These are phyloP conservation scores for Holothuria leucospilota DNA, from an alignment of 53 echinoderm and acorn worm genomes.

Conservation along the genomic window DNA sequence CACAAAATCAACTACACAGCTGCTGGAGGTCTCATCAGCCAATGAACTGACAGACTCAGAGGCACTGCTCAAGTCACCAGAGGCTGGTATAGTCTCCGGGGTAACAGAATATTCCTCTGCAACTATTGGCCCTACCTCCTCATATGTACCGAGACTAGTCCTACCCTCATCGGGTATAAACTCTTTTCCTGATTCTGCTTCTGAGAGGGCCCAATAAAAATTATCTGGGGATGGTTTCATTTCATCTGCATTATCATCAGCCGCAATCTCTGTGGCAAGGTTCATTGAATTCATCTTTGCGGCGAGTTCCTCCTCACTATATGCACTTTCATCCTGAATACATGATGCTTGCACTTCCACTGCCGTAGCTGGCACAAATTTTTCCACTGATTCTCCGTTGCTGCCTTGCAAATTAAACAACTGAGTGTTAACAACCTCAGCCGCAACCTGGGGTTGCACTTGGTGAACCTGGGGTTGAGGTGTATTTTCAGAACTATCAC, in stretches of 20 bases:
- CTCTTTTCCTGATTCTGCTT: neutral
- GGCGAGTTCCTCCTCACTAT: neutral
- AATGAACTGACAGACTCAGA: slow-evolving; percentile 28
- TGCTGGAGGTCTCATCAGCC: neutral
- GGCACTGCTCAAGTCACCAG: slow-evolving; percentile 15
- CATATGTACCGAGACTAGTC: slow-evolving; percentile 16
- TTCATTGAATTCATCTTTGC: slow-evolving; percentile 9
- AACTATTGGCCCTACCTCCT: slow-evolving; percentile 9
- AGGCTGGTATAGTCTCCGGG: neutral
- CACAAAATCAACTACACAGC: neutral
- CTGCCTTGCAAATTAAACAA: slow-evolving; percentile 8
- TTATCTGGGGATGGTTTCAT: neutral
- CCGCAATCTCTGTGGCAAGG: neutral
- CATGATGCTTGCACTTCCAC: slow-evolving; percentile 17
- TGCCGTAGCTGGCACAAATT: neutral
- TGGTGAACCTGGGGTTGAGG: slow-evolving; percentile 1
- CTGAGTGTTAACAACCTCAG: neutral
- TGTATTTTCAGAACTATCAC: slow-evolving; percentile 40
- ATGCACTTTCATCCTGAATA: slow-evolving; percentile 42
- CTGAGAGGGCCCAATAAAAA: slow-evolving; percentile 18
- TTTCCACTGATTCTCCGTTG: neutral
- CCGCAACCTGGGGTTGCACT: slow-evolving; percentile 4
- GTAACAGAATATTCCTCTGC: neutral
- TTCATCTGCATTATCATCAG: neutral
- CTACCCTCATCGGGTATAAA: slow-evolving; percentile 10